Evolutionary conservation across 2,113 vertebrate species (phyloP).

Genomic region (Apteryx mantelli): DNA sequence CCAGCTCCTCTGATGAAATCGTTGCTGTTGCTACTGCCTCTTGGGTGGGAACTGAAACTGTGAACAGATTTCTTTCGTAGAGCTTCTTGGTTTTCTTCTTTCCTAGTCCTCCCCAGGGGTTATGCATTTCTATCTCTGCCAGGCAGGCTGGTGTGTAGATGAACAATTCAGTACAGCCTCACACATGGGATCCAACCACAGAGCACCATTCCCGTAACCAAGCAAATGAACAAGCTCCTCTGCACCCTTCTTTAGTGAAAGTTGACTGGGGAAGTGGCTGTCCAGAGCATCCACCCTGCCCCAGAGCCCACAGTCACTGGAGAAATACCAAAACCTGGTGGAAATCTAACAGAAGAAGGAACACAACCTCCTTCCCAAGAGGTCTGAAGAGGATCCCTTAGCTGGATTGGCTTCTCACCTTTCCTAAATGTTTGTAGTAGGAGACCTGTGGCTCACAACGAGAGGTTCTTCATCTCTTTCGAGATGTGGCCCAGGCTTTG

Average conservation of each 20-base stretch:
- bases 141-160: slow-evolving; percentile 73
- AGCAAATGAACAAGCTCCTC: not conserved
- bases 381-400: not conserved
- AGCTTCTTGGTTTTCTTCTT: not conserved
- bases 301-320: slow-evolving; percentile 24
- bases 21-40: not conserved
- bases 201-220: slow-evolving; percentile 34
- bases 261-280: not conserved
- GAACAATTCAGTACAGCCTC: slow-evolving; percentile 77
- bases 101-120: not conserved
- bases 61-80: not conserved
- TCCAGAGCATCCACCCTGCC: slow-evolving; percentile 26
- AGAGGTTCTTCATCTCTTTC: not conserved
- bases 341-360: not conserved
- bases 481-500: not conserved
- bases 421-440: not conserved
- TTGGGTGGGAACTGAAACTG: not conserved
- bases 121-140: not conserved
- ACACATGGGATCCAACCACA: slow-evolving; percentile 70
- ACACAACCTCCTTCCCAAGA: not conserved
- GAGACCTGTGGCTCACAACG: not conserved
- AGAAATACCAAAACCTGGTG: not conserved
- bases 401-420: not conserved
- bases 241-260: slow-evolving; percentile 28
- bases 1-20: not conserved